Base-by-base conservation (phyloP, 2,888 invertebrate genomes). In the Epinotia bilunana region DNA sequence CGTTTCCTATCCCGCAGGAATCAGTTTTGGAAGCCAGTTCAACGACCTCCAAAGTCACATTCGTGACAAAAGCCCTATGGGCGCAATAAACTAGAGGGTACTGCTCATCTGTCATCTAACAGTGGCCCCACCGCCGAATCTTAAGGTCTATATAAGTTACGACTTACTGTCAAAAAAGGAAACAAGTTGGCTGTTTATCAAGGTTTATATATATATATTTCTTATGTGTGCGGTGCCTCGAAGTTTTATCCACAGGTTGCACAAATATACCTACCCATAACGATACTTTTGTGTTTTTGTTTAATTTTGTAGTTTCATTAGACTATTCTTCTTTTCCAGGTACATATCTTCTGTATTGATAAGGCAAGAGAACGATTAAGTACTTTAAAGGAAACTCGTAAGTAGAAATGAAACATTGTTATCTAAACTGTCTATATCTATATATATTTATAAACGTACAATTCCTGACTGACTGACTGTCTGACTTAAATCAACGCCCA, bases 81-180 rank as follows among this genome's bases (percentile, higher is more conserved):
- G 81, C 79, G 86, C 84, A 88, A 91, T 92, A 91, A 91, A 91
- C 83, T 89, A 91, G 87, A 83, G 85, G 85, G 88, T 88, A 88
- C 87, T 81, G 85, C 86, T 89, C 90, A 90, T 91, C 90, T 91
- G 89, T 92, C 92, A 89, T 91, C 89, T 88, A 53, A 16, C n/a
- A 87, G 88, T 88, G 88, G 84, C 88, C 88, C 86, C 79, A 80
- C 79, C 80, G 79, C 79, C 86, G 86, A 85, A 84, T 83, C 88
- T 88, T 89, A 89, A 84, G 84, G 81, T 79, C 83, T 87, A 90
- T 87, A 90, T 90, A 90, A 89, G 84, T 91, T 90, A 90, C 88
- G 85, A 87, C 87, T 92, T 90, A 90, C 87, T 88, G 91, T 90
- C 88, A 88, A 82, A 74, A 72, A 86, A 82, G 80, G 80, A 79